Base-by-base conservation (phyloP, 2,888 invertebrate genomes). In the Campopleginae sp. region DNA sequence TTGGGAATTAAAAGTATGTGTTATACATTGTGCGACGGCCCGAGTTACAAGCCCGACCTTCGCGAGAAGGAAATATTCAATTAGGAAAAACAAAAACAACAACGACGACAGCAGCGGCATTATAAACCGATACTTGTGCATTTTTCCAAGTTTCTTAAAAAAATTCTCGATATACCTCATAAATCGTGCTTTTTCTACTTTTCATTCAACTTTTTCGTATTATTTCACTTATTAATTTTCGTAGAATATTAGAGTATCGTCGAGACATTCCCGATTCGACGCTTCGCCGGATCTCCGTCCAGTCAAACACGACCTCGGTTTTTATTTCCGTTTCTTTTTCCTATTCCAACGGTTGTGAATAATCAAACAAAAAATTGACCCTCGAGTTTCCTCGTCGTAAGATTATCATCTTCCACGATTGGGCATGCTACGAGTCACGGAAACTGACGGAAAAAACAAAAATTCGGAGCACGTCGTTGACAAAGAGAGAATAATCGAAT, bases 251-350 rank as follows among this genome's bases (percentile, higher is more conserved):
- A 84, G 84, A 86, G 75, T 79, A 82, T 74, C 84, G 81, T 83
- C 84, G 79, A 84, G 85, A 87, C 88, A 88, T 88, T 88, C 87
- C 88, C 83, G 83, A 86, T 84, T 86, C 82, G 86, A 85, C 84
- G 84, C 82, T 87, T 84, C 80, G 85, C 82, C 85, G 85, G 81
- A 86, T 85, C 86, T 86, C 86, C 87, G 86, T 81, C 84, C 87
- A 84, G 84, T 85, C 83, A 66, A 84, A 68, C 71, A 77, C 84
- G 81, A 85, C 84, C 74, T 78, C 74, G 77, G 66, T 76, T 31
- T 42, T 74, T 27, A 7, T 58, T 74, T 48, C 61, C 4, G 7
- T 31, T 46, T 33, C 7, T 19, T 54, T 58, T 58, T 44, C 58
- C 33, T 10, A 23, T 66, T 66, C 48, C 48, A 65, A 51, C 27